Base-by-base conservation (phyloP, 2,888 invertebrate genomes). In the Ennomos erosarius region DNA sequence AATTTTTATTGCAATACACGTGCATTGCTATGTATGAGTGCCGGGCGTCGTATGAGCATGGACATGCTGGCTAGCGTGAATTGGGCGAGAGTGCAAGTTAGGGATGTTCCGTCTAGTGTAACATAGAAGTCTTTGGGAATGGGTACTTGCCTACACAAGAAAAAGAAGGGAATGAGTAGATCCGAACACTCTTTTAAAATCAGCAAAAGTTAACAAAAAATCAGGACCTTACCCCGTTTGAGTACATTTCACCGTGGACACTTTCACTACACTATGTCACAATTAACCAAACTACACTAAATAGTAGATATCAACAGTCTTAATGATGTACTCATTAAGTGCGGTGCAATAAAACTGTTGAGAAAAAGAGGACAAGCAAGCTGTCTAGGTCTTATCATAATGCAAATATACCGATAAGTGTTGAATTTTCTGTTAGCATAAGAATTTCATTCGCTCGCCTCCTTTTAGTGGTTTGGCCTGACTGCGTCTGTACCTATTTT, bases 371-470 rank as follows among this genome's bases (percentile, higher is more conserved):
- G 26, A 35, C 39, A 45, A 51, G 26, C 11, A n/a, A 36, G 33
- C 26, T 26, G 26, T 6, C 26, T 16, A 36, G 10, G 43, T 43
- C 42, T 34, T 60, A 60, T 60, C 59, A 55, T 11, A 47, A 12
- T 51, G 55, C 51, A 60, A 60, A 60, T 52, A 55, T 11, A 9
- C 5, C 35, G 59, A 60, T 60, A 59, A 54, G 37, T 39, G 52
- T 45, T 9, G 36, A 13, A 48, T 26, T 35, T 26, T 53, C 11
- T 59, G 42, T 55, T 59, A 26, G 33, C 35, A 11, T 8, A 10
- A 54, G 54, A 45, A 46, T 50, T 42, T 37, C 34, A 47, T 46
- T 51, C 50, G 42, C 47, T 59, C 35, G 42, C 37, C 59, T 47
- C 26, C 11, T 44, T 39, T 46, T 37, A 8, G 26, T 46, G 49